phyloP scores from a whole-genome alignment of 1,140 invertebrate species.

The Cyrtorhinus lividipennis region DNA sequence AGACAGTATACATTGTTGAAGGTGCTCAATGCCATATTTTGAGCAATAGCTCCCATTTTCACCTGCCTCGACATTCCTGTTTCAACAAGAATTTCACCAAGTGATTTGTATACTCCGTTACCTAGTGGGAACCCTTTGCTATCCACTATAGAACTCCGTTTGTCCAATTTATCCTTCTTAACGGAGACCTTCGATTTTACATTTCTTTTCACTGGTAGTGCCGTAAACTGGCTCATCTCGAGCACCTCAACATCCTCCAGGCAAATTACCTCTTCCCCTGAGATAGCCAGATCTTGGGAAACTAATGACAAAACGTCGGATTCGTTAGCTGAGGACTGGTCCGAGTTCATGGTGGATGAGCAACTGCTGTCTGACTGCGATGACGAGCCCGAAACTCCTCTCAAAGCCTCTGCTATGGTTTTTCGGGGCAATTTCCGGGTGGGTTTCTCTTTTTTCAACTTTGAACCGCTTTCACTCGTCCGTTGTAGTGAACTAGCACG shows the following conservation, averaged over 20 bases:
- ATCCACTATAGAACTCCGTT: background rate
- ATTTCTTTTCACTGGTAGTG: no score
- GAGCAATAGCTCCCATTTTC: no score
- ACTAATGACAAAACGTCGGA: background rate
- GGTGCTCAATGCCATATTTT: no score
- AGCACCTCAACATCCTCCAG: no score
- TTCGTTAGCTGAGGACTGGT: background rate
- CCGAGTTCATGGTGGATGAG: background rate
- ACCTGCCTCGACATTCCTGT: background rate
- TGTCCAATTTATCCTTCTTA: no score
- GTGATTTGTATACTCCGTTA: background rate
- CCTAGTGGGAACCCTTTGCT: background rate
- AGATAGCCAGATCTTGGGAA: no score
- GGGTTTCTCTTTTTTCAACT: background rate
- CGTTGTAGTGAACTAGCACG: background rate
- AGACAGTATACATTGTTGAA: no score
- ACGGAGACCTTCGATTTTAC: no score
- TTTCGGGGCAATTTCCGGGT: background rate
- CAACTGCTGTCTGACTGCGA: background rate
- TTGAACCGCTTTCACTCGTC: background rate
- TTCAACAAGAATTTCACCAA: background rate
- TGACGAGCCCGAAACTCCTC: background rate
- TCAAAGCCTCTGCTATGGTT: background rate
- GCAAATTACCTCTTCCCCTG: no score
- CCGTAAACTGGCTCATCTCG: no score